Evolutionary conservation across 2,113 vertebrate species (phyloP).

Genomic region (Cricetomys ansorgei): DNA sequence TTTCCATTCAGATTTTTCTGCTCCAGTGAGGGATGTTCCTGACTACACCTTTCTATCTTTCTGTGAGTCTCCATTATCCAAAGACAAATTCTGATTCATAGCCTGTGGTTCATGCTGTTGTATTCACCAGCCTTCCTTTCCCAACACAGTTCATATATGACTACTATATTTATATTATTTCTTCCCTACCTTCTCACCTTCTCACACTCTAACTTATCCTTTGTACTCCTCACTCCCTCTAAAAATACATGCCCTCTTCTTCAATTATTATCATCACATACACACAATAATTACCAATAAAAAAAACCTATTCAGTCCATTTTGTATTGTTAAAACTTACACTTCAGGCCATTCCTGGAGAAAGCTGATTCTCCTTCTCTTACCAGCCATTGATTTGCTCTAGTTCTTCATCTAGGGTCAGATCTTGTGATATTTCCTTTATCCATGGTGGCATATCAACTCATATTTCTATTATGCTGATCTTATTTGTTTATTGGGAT

Average conservation of each 20-base stretch:
- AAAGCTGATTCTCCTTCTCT: background rate
- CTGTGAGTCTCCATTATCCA: background rate
- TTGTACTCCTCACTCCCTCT: rapidly evolving
- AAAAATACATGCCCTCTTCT: background rate
- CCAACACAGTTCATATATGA: background rate
- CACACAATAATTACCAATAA: too few species aligned
- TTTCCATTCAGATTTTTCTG: background rate
- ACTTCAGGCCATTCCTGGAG: background rate
- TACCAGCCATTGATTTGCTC: background rate
- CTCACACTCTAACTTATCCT: too few species aligned
- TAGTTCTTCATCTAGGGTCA: background rate
- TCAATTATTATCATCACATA: background rate
- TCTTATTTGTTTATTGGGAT: background rate
- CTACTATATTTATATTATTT: background rate
- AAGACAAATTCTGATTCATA: background rate
- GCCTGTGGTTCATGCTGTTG: background rate
- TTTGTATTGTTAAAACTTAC: background rate
- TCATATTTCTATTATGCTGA: background rate
- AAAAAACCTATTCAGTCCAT: background rate
- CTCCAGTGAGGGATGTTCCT: background rate
- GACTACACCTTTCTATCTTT: background rate
- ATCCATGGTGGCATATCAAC: background rate
- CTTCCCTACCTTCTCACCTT: too few species aligned
- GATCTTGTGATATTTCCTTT: background rate
- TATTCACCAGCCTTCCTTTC: background rate